Conservation (phyloP, 2,113 vertebrate genomes). For the Cervus canadensis region DNA sequence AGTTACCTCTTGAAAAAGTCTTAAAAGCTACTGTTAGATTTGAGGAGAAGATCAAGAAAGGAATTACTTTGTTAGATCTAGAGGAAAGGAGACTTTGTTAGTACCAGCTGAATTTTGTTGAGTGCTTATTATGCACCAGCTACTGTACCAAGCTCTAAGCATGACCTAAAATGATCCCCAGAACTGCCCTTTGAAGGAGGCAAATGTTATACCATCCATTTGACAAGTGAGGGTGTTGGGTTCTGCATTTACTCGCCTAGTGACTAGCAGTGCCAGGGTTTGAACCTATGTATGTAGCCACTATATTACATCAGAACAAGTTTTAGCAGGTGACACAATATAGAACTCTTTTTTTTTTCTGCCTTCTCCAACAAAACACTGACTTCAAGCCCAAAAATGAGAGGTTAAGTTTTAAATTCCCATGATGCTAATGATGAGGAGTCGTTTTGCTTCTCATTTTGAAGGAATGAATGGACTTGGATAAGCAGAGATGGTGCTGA, state of each 20-base stretch:
- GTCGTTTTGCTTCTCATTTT: not conserved
- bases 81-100: not conserved
- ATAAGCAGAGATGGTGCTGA: not conserved
- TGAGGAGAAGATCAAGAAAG: constrained; percentile 6
- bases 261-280: not conserved
- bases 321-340: not conserved
- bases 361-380: not conserved
- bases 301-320: not conserved
- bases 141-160: not conserved
- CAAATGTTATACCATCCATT: not conserved
- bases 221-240: not conserved
- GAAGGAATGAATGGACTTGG: not conserved
- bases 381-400: not conserved
- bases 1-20: not conserved
- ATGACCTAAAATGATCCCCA: not conserved
- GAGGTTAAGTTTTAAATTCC: not conserved
- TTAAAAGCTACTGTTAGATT: not conserved
- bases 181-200: not conserved
- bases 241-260: not conserved
- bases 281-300: not conserved
- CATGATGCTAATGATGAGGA: not conserved
- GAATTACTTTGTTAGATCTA: not conserved
- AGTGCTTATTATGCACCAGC: not conserved
- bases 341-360: not conserved
- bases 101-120: not conserved